Base-by-base conservation (phyloP, 2,888 invertebrate genomes). In the Brachyopa scutellaris region DNA sequence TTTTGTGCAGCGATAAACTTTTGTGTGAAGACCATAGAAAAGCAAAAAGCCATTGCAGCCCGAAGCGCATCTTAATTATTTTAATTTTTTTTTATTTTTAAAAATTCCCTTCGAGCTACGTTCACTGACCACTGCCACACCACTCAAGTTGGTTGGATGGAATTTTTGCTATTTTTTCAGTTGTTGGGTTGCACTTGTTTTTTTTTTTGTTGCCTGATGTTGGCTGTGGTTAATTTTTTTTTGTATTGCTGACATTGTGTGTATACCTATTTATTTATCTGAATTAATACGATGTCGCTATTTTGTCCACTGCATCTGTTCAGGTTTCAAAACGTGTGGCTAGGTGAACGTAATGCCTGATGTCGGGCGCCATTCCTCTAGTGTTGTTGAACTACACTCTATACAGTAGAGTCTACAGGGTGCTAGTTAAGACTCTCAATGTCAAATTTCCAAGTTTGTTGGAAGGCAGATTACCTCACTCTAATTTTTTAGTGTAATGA, bases 211-310 rank as follows among this genome's bases (percentile, higher is more conserved):
- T 38, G 62, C 33, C 51, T 72, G n/a, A n/a, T n/a, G 53, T 29
- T 73, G 72, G 72, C 45, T 62, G 55, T 47, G 72, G 72, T 73
- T 55, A 53, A 73, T 73, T 73, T 73, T 73, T 47, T 73, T 62
- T 26, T 72, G 53, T 72, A 31, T 42, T 51, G 11, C 15, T 21
- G 2, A 31, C 15, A 45, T 64, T 45, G 36, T 73, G 36, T 64
- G 29, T 33, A 72, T 72, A 77, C 70, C 40, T 57, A 55, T 49
- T 42, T 72, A 49, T 64, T 72, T 77, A 77, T 77, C 55, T 77
- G 77, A 70, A 51, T 64, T 77, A 77, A 49, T 70, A 55, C 29
- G 36, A 51, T 72, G 51, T 36, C 17, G 19, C 23, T 70, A n/a
- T 29, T 15, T 19, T 53, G 15, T 23, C 13, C 33, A 21, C 9